These are phyloP conservation scores for Odiellus spinosus DNA, from an alignment of 2,888 invertebrate species.

Conservation along the genomic window DNA sequence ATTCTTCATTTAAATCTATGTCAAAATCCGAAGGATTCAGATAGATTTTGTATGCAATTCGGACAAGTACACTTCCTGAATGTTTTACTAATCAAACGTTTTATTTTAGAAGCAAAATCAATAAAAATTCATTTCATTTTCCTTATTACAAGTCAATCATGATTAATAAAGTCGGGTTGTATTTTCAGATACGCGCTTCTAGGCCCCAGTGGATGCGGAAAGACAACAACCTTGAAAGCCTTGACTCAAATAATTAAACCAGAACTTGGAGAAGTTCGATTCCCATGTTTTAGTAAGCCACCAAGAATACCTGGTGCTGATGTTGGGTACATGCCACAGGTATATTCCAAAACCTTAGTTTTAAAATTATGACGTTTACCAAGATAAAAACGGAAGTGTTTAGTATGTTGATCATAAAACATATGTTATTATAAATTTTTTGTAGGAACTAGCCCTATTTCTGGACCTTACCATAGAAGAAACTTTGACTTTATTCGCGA, in stretches of 20 bases:
- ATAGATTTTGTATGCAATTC: too few relatives aligned
- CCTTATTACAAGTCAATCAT: too few relatives aligned
- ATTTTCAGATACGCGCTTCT: slow-evolving; percentile 32
- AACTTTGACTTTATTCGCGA: slow-evolving; percentile 90
- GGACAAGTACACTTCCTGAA: too few relatives aligned
- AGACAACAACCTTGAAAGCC: slow-evolving; percentile 82
- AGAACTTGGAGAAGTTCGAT: slow-evolving; percentile 74
- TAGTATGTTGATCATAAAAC: background rate
- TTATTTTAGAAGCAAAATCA: too few relatives aligned
- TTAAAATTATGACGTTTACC: too few relatives aligned
- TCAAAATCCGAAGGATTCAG: too few relatives aligned
- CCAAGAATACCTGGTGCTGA: slow-evolving; percentile 83
- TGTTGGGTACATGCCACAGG: slow-evolving; percentile 91
- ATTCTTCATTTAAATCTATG: too few relatives aligned
- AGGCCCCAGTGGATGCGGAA: slow-evolving; percentile 56
- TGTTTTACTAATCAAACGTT: too few relatives aligned
- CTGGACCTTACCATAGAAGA: slow-evolving; percentile 67
- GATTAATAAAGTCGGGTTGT: too few relatives aligned
- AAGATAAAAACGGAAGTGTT: background rate
- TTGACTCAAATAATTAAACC: slow-evolving; percentile 73
- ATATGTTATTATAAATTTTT: background rate
- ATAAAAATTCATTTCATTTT: too few relatives aligned
- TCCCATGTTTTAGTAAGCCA: slow-evolving; percentile 54
- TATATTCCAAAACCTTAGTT: background rate
- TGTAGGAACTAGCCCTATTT: slow-evolving; percentile 29